Evolutionary conservation across 2,888 invertebrate genomes (phyloP).

Genomic region (Eupithecia exiguata): DNA sequence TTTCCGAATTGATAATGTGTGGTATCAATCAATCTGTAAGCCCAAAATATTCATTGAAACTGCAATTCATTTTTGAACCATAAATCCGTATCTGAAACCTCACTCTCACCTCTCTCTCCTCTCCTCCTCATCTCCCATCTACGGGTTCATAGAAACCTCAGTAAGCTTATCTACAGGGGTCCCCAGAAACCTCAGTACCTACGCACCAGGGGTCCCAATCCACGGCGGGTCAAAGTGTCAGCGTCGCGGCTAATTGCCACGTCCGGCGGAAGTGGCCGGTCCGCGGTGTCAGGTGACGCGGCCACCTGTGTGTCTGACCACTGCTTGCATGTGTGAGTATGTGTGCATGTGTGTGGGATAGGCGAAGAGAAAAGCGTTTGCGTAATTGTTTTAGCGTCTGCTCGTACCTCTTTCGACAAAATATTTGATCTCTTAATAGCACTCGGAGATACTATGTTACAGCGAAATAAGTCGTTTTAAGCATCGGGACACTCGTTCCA

Average conservation of each 20-base stretch:
- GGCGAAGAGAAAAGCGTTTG: conserved; percentile 14
- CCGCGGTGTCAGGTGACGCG: conserved; percentile 77
- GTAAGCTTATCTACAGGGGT: background rate
- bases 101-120: no score
- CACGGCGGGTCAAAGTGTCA: conserved; percentile 46
- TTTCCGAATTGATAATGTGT: background rate
- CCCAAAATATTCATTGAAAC: background rate
- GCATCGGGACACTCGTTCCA: background rate
- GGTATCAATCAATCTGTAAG: background rate
- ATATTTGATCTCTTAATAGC: background rate
- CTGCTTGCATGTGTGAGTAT: conserved; percentile 1
- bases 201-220: conserved; percentile 40
- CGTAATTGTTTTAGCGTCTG: background rate
- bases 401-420: background rate
- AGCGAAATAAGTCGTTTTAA: no score
- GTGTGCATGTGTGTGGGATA: conserved; percentile 7
- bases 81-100: background rate
- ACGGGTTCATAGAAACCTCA: background rate
- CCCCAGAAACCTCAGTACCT: conserved; percentile 37
- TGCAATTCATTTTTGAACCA: background rate
- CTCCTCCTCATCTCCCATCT: no score
- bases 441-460: background rate
- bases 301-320: conserved; percentile 68
- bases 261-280: conserved; percentile 81
- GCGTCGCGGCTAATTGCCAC: conserved; percentile 74